These are phyloP conservation scores for Apodemus agrarius DNA, from an alignment of 2,797 vertebrate species.

Conservation along the genomic window DNA sequence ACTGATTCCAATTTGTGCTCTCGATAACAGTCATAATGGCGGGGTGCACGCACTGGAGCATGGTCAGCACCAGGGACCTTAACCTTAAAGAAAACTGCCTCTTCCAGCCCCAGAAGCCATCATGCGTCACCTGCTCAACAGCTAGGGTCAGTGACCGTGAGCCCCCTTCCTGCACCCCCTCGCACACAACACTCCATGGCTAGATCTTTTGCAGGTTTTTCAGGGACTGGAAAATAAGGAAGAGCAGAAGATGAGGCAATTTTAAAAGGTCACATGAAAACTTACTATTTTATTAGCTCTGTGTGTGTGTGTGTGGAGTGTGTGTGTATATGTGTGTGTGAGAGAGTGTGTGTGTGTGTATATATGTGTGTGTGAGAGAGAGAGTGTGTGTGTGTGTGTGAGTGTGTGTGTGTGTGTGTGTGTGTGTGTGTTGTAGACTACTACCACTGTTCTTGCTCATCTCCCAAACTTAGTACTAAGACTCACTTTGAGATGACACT, in stretches of 20 bases:
- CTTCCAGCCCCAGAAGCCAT: neutral
- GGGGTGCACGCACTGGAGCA: neutral
- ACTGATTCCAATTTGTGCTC: neutral
- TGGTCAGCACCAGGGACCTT: neutral
- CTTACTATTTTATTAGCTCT: neutral
- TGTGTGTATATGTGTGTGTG: neutral
- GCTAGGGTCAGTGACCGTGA: neutral
- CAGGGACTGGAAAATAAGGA: neutral
- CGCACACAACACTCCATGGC: too few species aligned
- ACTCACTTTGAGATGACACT: neutral
- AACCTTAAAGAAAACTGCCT: neutral
- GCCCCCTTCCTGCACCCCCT: too few species aligned
- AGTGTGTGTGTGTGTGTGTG: neutral
- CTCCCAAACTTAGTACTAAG: neutral
- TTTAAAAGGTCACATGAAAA: neutral
- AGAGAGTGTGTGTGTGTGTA: too few species aligned
- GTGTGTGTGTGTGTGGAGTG: too few species aligned
- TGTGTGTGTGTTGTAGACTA: neutral
- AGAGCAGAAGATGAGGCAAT: neutral
- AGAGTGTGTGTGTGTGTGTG: too few species aligned
- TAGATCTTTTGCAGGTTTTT: neutral
- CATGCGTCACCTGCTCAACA: neutral
- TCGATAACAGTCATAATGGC: neutral
- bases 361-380: neutral
- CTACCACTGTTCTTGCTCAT: neutral